Conservation (phyloP, 2,888 invertebrate species). For the Heliothis peltigera region DNA sequence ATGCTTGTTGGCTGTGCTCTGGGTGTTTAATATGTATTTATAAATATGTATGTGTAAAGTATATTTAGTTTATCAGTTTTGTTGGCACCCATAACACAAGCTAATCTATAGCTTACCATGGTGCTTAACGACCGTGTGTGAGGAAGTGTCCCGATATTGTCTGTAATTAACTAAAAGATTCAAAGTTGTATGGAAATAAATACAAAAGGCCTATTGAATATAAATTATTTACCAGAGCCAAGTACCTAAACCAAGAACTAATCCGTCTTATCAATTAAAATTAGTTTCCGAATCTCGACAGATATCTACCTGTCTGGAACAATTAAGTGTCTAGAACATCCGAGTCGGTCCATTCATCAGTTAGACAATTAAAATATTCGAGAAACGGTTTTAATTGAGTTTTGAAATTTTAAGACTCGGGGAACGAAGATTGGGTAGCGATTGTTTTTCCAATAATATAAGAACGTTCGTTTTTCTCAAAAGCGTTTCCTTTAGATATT, state of each 20-base stretch:
- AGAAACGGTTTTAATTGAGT: conserved; percentile 72
- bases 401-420: conserved; percentile 63
- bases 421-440: conserved; percentile 37
- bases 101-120: too few species aligned
- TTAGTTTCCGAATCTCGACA: conserved; percentile 32
- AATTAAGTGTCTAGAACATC: conserved; percentile 46
- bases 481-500: conserved; percentile 18
- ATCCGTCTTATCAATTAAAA: conserved; percentile 51
- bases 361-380: conserved; percentile 71
- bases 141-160: too few species aligned
- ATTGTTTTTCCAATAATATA: conserved; percentile 54
- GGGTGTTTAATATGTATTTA: too few species aligned
- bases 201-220: not conserved
- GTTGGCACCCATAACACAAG: too few species aligned
- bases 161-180: too few species aligned
- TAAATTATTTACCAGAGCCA: not conserved
- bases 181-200: too few species aligned
- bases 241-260: conserved; percentile 22
- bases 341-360: conserved; percentile 70
- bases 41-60: too few species aligned
- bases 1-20: too few species aligned
- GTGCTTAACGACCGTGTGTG: too few species aligned
- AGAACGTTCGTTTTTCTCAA: conserved; percentile 22
- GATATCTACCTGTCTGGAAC: conserved; percentile 52
- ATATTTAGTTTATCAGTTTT: too few species aligned